Conservation (phyloP, 2,113 vertebrate genomes). For the Holacanthus passer region DNA sequence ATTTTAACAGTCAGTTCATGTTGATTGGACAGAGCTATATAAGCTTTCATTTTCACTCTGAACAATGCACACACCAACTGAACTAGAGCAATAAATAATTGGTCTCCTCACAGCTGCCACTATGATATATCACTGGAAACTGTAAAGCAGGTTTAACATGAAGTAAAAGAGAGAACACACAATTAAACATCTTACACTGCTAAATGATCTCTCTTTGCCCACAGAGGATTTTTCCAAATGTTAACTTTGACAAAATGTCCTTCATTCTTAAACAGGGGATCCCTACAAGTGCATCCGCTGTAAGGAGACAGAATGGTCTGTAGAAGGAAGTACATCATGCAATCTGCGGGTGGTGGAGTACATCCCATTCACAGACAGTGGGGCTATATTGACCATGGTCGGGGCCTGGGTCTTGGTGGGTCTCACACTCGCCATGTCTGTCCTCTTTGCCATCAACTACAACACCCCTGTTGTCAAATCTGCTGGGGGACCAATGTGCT, state of each 20-base stretch:
- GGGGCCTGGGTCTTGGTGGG: constrained; percentile 64
- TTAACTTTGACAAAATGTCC: neutral
- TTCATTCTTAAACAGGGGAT: constrained; percentile 74
- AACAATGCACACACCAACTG: neutral
- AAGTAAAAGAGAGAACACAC: neutral
- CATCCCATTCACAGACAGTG: constrained; percentile 75
- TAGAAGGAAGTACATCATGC: constrained; percentile 81
- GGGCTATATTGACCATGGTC: constrained; percentile 76
- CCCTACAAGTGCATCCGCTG: constrained; percentile 83
- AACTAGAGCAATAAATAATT: neutral
- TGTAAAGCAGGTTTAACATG: neutral
- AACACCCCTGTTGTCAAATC: constrained; percentile 89
- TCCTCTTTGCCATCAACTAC: constrained; percentile 82
- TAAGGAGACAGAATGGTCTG: constrained; percentile 84
- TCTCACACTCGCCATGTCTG: constrained; percentile 64
- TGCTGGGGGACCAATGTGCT: constrained; percentile 88
- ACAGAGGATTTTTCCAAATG: neutral
- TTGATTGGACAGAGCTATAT: neutral
- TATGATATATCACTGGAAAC: neutral
- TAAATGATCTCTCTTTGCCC: neutral
- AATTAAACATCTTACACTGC: neutral
- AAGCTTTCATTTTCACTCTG: neutral
- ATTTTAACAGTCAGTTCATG: neutral
- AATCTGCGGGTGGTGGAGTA: constrained; percentile 78
- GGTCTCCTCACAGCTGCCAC: neutral